phyloP scores from a whole-genome alignment of 2,797 vertebrate species.

The Myotis pilosus region DNA sequence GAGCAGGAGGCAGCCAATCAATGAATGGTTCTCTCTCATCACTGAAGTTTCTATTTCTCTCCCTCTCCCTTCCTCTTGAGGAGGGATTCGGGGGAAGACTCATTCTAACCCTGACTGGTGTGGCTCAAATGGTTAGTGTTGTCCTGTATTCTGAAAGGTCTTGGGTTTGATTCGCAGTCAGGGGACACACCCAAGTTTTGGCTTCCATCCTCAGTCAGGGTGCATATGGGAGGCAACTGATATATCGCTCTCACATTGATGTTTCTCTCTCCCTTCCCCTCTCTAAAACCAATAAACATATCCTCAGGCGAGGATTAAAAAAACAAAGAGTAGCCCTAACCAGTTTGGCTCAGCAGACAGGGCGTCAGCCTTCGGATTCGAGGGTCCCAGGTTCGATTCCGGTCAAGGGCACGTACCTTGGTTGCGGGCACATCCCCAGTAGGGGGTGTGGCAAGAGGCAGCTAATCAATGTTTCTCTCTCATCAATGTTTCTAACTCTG shows the following conservation, averaged over 20 bases:
- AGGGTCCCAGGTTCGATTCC: no score
- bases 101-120: not conserved
- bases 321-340: not conserved
- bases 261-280: not conserved
- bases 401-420: no score
- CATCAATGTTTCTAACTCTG: no score
- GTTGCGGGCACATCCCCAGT: no score
- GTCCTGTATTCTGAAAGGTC: not conserved
- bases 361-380: no score
- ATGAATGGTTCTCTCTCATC: not conserved
- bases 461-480: no score
- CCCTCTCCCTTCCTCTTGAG: not conserved
- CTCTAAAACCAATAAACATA: not conserved
- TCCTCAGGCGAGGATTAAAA: not conserved
- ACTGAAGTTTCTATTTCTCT: not conserved
- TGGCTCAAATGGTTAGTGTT: not conserved
- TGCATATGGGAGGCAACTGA: not conserved
- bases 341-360: no score
- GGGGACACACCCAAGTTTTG: not conserved
- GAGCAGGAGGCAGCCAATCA: not conserved
- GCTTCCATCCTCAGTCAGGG: not conserved
- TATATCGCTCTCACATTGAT: not conserved
- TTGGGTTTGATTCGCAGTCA: not conserved
- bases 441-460: no score
- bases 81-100: no score